These are phyloP conservation scores for Boloria selene DNA, from an alignment of 2,888 invertebrate species.

Conservation along the genomic window DNA sequence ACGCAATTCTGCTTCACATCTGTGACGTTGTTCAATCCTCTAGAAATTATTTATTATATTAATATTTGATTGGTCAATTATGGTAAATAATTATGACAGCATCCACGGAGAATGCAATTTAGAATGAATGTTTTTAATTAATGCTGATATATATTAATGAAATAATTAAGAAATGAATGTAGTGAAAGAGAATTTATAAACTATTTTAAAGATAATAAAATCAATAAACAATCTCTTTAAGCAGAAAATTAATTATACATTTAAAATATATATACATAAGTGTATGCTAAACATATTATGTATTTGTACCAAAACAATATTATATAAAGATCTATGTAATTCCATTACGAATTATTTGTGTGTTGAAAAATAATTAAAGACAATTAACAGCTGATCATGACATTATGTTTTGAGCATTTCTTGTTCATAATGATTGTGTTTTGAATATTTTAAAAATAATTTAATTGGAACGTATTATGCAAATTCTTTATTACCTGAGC, in stretches of 20 bases:
- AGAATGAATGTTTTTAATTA: too few relatives aligned
- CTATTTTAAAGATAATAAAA: too few relatives aligned
- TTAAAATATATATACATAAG: too few relatives aligned
- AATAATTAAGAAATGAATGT: too few relatives aligned
- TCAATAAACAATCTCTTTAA: too few relatives aligned
- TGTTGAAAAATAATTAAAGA: background rate
- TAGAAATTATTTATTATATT: constrained; percentile 50
- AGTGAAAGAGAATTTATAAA: too few relatives aligned
- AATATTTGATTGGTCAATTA: background rate
- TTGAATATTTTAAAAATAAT: constrained; percentile 21
- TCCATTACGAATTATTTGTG: too few relatives aligned
- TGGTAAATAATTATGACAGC: background rate
- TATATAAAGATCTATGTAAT: too few relatives aligned
- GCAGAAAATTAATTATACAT: too few relatives aligned
- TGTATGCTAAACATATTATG: too few relatives aligned
- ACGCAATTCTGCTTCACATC: constrained; percentile 93
- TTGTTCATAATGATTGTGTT: constrained; percentile 16
- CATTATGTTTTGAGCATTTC: constrained; percentile 20
- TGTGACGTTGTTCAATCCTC: constrained; percentile 95
- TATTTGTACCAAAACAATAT: too few relatives aligned
- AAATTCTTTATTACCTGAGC: constrained; percentile 85
- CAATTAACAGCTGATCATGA: constrained; percentile 42
- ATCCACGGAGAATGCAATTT: background rate
- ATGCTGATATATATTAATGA: too few relatives aligned
- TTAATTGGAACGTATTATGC: background rate